Conservation (phyloP, 2,888 invertebrate genomes). For the Agriopis leucophaearia region DNA sequence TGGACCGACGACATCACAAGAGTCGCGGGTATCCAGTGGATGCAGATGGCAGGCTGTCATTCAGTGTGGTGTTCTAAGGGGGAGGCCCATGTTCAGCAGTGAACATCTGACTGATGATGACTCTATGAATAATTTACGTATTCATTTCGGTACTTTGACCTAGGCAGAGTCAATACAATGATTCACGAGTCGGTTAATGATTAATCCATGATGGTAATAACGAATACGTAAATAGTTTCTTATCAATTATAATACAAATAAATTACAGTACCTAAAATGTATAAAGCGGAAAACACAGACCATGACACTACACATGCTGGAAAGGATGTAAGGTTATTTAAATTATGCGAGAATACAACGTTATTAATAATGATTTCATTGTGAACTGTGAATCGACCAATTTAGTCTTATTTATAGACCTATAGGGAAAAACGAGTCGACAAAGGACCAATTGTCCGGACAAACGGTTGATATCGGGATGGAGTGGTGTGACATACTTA, state of each 20-base stretch:
- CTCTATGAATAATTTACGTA: not conserved
- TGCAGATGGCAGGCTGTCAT: too few relatives aligned
- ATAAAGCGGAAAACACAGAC: slow-evolving; percentile 28
- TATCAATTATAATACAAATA: not conserved
- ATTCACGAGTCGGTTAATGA: not conserved
- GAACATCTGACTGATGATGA: not conserved
- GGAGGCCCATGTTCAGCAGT: too few relatives aligned
- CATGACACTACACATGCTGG: not conserved
- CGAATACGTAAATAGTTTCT: not conserved
- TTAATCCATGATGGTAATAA: slow-evolving; percentile 1
- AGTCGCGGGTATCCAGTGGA: too few relatives aligned
- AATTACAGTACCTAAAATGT: not conserved
- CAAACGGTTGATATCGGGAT: slow-evolving; percentile 38
- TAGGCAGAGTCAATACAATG: not conserved
- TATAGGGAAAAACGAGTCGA: slow-evolving; percentile 66
- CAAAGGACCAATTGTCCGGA: slow-evolving; percentile 72
- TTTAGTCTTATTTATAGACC: slow-evolving; percentile 69
- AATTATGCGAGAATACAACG: slow-evolving; percentile 23
- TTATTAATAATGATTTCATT: slow-evolving; percentile 62
- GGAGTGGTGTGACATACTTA: slow-evolving; percentile 29
- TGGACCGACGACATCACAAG: too few relatives aligned
- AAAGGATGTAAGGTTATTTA: not conserved
- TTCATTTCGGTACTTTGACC: slow-evolving; percentile 1
- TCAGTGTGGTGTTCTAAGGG: too few relatives aligned
- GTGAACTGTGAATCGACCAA: slow-evolving; percentile 63